Base-by-base conservation (phyloP, 2,113 vertebrate species). In the Ovis canadensis region DNA sequence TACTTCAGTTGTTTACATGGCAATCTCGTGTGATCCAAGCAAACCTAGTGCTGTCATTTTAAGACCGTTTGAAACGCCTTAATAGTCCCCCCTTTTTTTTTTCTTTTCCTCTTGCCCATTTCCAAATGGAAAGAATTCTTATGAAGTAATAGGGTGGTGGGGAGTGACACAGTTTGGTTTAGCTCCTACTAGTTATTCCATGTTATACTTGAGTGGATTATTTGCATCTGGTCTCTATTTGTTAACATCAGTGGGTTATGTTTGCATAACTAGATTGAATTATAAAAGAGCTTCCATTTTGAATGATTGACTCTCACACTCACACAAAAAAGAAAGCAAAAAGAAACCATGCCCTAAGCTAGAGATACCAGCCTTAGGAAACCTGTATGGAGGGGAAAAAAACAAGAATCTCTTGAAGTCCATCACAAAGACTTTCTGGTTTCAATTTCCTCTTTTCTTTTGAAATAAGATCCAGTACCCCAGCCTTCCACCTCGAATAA, bases 401-500 rank as follows among this genome's bases (percentile, higher is more conserved):
- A 93, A 31, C 85, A 17, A 50, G 14, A 84, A 81, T 15, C 12
- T 78, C 55, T 91, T 67, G 62, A 67, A 96, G 80, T 95, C 88
- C 74, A 95, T 97, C 88, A 83, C 52, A 71, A 91, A 90, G 87
- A 29, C 33, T 94, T 95, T 96, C 97, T 98, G 98, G 96, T 97
- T 98, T 97, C 93, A 98, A 97, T 98, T 96, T 98, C 86, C 87
- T 84, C 64, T 96, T 40, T 98, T 48, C 95, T 95, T 98, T 98
- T 97, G 96, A 98, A 98, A 98, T 97, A 87, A 97, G 98, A 98
- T 94, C 96, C 83, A 59, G 54, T 87, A 81, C 40, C 89, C 60
- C 77, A 93, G 87, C 48, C 94, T 45, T 95, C 90, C 60, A 95
- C 91, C 94, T 91, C 45, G 14, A 94, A 57, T 74, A 81, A 97